A percentile compares a stretch with the other conserved stretches of the same genome.
Evolutionary conservation across 2,113 vertebrate species (phyloP).

Genomic region (Equus quagga): DNA sequence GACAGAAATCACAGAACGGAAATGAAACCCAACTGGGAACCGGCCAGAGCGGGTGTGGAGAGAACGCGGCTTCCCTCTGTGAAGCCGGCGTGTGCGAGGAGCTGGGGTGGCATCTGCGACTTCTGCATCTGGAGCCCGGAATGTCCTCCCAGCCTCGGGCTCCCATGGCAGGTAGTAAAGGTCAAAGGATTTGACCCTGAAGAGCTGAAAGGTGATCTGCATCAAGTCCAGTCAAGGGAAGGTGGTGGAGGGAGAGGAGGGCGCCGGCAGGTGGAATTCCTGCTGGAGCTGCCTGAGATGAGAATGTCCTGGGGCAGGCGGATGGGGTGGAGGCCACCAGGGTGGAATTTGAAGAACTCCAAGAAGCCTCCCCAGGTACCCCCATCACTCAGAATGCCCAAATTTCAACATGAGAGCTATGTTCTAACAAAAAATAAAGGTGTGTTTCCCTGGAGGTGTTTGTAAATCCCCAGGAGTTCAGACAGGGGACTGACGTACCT

Average conservation of each 20-base stretch:
- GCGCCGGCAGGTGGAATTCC: not conserved
- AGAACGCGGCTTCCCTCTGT: not conserved
- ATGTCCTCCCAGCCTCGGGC: not conserved
- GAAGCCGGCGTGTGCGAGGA: too few relatives aligned
- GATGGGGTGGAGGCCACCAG: too few relatives aligned
- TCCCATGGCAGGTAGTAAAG: not conserved
- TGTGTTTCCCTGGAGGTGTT: accelerated
- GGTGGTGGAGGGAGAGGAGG: not conserved
- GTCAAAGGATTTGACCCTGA: not conserved
- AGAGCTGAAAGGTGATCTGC: not conserved
- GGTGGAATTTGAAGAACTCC: too few relatives aligned
- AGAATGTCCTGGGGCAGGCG: too few relatives aligned
- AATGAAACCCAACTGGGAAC: accelerated
- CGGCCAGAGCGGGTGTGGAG: accelerated
- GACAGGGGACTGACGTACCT: accelerated
- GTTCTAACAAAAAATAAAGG: accelerated
- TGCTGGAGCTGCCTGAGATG: not conserved
- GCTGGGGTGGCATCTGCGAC: not conserved
- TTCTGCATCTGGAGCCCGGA: too few relatives aligned
- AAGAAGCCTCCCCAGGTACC: not conserved
- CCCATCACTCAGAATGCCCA: accelerated
- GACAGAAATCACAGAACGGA: not conserved
- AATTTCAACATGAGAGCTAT: accelerated
- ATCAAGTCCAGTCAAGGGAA: not conserved
- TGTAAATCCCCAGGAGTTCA: not conserved